Conservation (phyloP, 2,888 invertebrate genomes). For the Julus scanicus region DNA sequence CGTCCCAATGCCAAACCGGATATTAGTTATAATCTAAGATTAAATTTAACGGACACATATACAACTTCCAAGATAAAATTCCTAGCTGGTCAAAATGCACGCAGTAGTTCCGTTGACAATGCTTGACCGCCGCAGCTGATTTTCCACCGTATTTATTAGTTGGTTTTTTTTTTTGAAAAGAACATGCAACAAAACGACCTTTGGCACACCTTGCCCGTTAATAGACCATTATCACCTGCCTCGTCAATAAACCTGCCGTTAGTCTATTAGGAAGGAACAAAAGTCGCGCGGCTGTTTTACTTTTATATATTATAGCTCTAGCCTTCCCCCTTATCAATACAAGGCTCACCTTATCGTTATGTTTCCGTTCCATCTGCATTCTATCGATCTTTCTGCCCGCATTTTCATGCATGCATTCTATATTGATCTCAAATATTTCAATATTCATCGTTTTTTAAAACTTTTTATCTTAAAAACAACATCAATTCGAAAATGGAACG, state of each 20-base stretch:
- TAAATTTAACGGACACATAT: too few relatives aligned
- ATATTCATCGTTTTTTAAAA: not conserved
- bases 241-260: not conserved
- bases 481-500: too few relatives aligned
- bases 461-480: not conserved
- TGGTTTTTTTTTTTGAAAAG: not conserved
- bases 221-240: conserved; percentile 44
- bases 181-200: conserved; percentile 13
- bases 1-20: too few relatives aligned
- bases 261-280: not conserved
- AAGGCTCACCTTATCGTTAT: not conserved
- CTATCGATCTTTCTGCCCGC: not conserved
- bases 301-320: not conserved
- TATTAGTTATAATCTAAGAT: too few relatives aligned
- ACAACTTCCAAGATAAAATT: too few relatives aligned
- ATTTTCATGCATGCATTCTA: not conserved
- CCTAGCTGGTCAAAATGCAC: not conserved
- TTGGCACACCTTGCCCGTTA: conserved; percentile 45
- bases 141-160: not conserved
- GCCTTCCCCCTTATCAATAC: not conserved
- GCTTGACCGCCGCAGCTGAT: conserved; percentile 1
- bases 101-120: not conserved
- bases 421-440: not conserved
- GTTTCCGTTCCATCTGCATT: conserved; percentile 32
- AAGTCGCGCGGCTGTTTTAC: not conserved